Evolutionary conservation across 2,888 invertebrate genomes (phyloP).

Genomic region (Spicauda simplicius): DNA sequence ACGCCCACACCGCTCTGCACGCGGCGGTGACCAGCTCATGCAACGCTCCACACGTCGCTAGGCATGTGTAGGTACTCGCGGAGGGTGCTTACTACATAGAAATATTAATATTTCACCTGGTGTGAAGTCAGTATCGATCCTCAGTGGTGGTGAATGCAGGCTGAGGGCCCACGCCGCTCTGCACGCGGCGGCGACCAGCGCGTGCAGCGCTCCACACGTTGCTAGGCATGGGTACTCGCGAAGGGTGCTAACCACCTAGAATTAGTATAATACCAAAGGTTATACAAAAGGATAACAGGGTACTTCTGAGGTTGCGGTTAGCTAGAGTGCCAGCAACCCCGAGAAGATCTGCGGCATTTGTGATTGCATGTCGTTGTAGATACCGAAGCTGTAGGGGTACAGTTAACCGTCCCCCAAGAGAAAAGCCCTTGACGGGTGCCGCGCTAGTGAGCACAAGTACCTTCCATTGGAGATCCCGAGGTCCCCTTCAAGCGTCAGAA

Average conservation of each 20-base stretch:
- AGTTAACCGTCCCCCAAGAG: no score
- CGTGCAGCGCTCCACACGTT: constrained; percentile 90
- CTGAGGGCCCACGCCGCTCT: constrained; percentile 94
- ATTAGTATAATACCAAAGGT: not conserved
- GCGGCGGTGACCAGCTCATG: constrained; percentile 92
- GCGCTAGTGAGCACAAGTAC: no score
- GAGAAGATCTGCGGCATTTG: no score
- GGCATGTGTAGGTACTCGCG: constrained; percentile 96
- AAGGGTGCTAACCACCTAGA: constrained; percentile 93
- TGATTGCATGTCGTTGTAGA: no score
- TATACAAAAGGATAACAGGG: no score
- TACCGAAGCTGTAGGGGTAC: no score
- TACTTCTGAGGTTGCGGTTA: no score
- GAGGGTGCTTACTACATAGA: constrained; percentile 93
- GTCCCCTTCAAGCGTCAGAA: no score
- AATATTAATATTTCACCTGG: constrained; percentile 71
- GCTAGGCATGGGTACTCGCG: constrained; percentile 97
- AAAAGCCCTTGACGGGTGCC: no score
- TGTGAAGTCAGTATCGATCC: constrained; percentile 88
- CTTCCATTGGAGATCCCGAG: no score
- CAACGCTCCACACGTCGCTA: constrained; percentile 91
- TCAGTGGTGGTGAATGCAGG: constrained; percentile 88
- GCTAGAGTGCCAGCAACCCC: no score
- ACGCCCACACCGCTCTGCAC: constrained; percentile 94
- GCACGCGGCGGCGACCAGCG: constrained; percentile 92